phyloP scores from a whole-genome alignment of 1,140 invertebrate genomes.

The Yoshiicerus persimilis region DNA sequence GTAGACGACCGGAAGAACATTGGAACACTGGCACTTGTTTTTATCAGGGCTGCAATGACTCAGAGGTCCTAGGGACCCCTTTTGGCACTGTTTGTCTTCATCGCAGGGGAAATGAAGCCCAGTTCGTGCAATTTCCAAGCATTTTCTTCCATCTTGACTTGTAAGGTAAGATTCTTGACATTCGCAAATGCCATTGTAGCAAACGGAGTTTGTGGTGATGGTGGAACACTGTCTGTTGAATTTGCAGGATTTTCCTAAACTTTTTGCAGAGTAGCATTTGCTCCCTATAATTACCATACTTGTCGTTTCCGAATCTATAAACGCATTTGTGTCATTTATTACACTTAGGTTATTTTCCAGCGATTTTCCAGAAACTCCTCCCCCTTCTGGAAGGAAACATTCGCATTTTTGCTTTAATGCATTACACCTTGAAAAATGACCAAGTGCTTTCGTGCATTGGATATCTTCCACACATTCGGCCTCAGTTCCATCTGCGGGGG shows the following conservation, averaged over 20 bases:
- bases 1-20: slow-evolving; percentile 34
- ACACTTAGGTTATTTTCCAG: not conserved
- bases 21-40: slow-evolving; percentile 42
- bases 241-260: slow-evolving; percentile 40
- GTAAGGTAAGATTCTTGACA: slow-evolving; percentile 35
- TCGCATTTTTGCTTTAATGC: slow-evolving; percentile 37
- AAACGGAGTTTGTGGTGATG: slow-evolving; percentile 30
- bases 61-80: slow-evolving; percentile 32
- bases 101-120: slow-evolving; percentile 42
- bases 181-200: slow-evolving; percentile 38
- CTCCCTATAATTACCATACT: not conserved
- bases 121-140: slow-evolving; percentile 36
- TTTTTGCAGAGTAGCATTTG: slow-evolving; percentile 41
- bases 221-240: slow-evolving; percentile 42
- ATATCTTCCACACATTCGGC: slow-evolving; percentile 38
- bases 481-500: not conserved
- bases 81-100: slow-evolving; percentile 43
- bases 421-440: slow-evolving; percentile 43
- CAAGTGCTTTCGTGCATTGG: slow-evolving; percentile 27
- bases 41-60: slow-evolving; percentile 14
- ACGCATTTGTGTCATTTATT: not conserved
- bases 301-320: not conserved
- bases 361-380: too few relatives aligned
- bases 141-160: slow-evolving; percentile 42
- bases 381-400: slow-evolving; percentile 28